Percentiles rank a stretch among this genome's conserved stretches.
Evolutionary conservation across 2,113 vertebrate genomes (phyloP).

Genomic region (Myiozetetes cayanensis): DNA sequence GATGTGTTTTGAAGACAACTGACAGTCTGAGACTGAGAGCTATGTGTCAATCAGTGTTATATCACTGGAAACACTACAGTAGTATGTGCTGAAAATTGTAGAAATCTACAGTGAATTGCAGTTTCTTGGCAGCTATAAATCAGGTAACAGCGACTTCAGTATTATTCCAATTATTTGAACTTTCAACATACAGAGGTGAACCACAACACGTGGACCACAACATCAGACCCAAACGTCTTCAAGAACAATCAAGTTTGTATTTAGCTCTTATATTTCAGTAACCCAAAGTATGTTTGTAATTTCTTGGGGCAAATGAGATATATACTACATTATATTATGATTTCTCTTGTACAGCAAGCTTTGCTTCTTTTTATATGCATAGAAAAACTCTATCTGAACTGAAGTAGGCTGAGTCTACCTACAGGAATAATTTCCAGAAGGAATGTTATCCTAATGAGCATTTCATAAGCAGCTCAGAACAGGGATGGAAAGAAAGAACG

Average conservation of each 20-base stretch:
- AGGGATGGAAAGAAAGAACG: neutral
- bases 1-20: neutral
- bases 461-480: constrained; percentile 17
- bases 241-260: neutral
- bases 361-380: neutral
- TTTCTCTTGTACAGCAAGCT: neutral
- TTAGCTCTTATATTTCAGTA: neutral
- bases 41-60: neutral
- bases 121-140: neutral
- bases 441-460: neutral
- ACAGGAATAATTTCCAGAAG: neutral
- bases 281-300: neutral
- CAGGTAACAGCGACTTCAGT: neutral
- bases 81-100: neutral
- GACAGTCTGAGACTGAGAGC: neutral
- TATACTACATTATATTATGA: neutral
- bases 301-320: neutral
- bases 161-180: neutral
- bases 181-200: neutral
- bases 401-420: neutral
- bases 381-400: neutral
- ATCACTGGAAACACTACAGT: neutral
- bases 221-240: neutral
- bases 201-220: neutral
- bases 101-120: neutral